Evolutionary conservation across 2,888 invertebrate species (phyloP).

Genomic region (Spialia ferax): DNA sequence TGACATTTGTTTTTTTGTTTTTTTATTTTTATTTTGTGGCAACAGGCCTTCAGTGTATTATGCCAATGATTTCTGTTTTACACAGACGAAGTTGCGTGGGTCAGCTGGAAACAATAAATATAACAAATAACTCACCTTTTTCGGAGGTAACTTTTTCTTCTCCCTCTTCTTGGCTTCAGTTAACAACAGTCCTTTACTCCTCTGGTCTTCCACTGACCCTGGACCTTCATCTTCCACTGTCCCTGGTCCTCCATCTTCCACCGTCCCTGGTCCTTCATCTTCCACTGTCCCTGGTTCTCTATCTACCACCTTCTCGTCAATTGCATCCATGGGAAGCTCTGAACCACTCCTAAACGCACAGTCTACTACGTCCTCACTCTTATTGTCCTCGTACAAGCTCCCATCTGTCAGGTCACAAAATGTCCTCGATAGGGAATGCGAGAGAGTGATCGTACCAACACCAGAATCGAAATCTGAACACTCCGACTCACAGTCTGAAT

Average conservation of each 20-base stretch:
- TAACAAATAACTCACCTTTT: constrained; percentile 64
- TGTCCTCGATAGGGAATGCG: constrained; percentile 65
- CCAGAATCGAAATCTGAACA: constrained; percentile 47
- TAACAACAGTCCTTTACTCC: constrained; percentile 64
- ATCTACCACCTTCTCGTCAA: constrained; percentile 34
- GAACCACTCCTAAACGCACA: constrained; percentile 53
- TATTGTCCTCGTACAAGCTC: constrained; percentile 59
- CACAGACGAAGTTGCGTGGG: too few relatives aligned
- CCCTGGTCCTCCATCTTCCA: too few relatives aligned
- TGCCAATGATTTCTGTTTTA: too few relatives aligned
- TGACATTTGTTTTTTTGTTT: too few relatives aligned
- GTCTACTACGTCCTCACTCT: constrained; percentile 70
- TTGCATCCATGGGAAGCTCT: constrained; percentile 34
- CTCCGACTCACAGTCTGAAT: constrained; percentile 48
- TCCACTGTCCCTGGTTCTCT: constrained; percentile 8
- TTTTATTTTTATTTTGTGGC: too few relatives aligned
- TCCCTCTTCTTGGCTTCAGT: constrained; percentile 60
- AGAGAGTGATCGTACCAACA: constrained; percentile 45
- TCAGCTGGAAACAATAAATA: too few relatives aligned
- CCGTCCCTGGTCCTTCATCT: constrained; percentile 7
- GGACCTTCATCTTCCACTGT: too few relatives aligned
- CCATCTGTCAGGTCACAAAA: constrained; percentile 73
- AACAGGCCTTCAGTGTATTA: too few relatives aligned
- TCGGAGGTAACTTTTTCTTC: constrained; percentile 60
- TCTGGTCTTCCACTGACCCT: constrained; percentile 30